Conservation (phyloP, 30 jellyfish, hydroid and myxozoan species). For the Cassiopea xamachana region DNA sequence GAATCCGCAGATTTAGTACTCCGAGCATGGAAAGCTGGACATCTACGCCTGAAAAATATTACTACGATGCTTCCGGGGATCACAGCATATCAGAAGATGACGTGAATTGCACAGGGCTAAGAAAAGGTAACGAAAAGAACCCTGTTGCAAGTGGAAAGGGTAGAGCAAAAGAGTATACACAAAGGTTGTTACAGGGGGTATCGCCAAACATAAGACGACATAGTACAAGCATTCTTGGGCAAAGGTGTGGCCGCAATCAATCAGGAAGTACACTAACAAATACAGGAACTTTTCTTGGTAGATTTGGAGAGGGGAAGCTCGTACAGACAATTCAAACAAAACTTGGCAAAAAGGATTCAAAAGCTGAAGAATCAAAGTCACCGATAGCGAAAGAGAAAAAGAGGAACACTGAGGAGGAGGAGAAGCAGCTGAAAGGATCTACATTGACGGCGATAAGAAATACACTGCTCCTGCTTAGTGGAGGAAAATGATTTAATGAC, state of each 20-base stretch:
- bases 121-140: constrained; percentile 55
- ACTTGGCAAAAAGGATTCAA: constrained; percentile 66
- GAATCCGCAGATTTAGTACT: constrained; percentile 71
- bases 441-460: constrained; percentile 64
- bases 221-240: constrained; percentile 60
- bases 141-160: constrained; percentile 51
- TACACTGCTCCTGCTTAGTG: constrained; percentile 44
- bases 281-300: constrained; percentile 46
- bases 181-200: constrained; percentile 58
- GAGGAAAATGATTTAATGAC: constrained; percentile 25
- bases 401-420: constrained; percentile 43
- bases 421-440: constrained; percentile 58
- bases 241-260: background rate
- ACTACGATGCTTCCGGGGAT: constrained; percentile 79
- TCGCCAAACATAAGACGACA: constrained; percentile 74
- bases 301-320: constrained; percentile 65
- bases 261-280: constrained; percentile 19
- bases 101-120: constrained; percentile 35
- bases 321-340: constrained; percentile 77
- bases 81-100: constrained; percentile 61
- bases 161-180: constrained; percentile 66
- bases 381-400: constrained; percentile 34
- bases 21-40: constrained; percentile 85
- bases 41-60: constrained; percentile 74
- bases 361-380: constrained; percentile 58